Evolutionary conservation across 2,113 vertebrate genomes (phyloP), one percentile per base, ranked within the genome.

Genomic region (Merops nubicus): DNA sequence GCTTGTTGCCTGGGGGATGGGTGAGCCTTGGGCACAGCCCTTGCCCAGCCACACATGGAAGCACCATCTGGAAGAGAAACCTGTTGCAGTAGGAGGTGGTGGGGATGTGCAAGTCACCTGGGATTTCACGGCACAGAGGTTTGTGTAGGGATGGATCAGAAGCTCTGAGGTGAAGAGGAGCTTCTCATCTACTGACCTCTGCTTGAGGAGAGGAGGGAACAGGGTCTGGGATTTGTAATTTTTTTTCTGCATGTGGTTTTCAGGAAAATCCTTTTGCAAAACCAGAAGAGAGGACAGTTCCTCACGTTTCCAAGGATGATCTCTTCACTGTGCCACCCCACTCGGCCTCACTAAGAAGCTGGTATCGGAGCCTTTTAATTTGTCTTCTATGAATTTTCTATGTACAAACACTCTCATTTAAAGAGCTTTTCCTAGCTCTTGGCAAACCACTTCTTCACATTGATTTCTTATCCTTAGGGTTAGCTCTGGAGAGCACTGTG

Each of bases 381-480:
- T 59, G 64, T 80, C 54, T 57, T 20, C 51, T 54, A 7, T 33
- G 47, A 72, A 43, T 82, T 79, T 80, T 14, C 26, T 31, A 5
- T 56, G 34, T 19, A 33, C 18, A 72, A 60, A 78, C 21, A 26
- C 26, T 78, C 8, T 50, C 3, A 19, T 70, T 62, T 87, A 40
- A 67, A 63, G 43, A 28, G 33, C 26, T 78, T 63, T 81, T 18
- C 31, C 38, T 34, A 70, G 48, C 43, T 77, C 25, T 78, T 70
- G 40, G 43, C 54, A 68, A 69, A 45, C 16, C 23, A 13, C 0
- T 5, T 31, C 5, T 14, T 53, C 48, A 42, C 1, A 0, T 19
- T 42, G 8, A 4, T 62, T 75, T 83, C 40, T 77, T 56, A 69
- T 57, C 40, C 34, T 74, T 59, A 70, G 68, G 34, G 29, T n/a